A percentile compares a stretch with the other conserved stretches of the same genome.
Evolutionary conservation across 2,888 invertebrate species (phyloP).

Genomic region (Augiades crinisus): DNA sequence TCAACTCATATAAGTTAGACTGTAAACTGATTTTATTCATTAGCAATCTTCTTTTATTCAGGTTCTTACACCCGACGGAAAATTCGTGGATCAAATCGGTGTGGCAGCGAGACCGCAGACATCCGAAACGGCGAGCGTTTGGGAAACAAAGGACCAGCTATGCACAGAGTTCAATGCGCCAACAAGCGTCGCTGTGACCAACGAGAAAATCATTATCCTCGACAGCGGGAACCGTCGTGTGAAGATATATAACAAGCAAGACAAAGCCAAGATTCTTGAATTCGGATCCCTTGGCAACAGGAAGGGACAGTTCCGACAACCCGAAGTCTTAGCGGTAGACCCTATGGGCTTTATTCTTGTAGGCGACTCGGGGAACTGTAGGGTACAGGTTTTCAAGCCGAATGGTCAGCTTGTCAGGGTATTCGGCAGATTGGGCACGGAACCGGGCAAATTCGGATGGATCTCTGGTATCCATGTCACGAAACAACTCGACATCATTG

Average conservation of each 20-base stretch:
- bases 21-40: too few species aligned
- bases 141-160: conserved; percentile 54
- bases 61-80: conserved; percentile 81
- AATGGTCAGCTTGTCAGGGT: conserved; percentile 85
- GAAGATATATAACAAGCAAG: conserved; percentile 77
- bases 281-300: conserved; percentile 85
- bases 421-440: conserved; percentile 80
- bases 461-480: conserved; percentile 85
- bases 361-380: conserved; percentile 89
- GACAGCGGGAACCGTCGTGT: conserved; percentile 89
- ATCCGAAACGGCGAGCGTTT: conserved; percentile 49
- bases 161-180: conserved; percentile 86
- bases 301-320: conserved; percentile 87
- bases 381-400: conserved; percentile 88
- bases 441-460: conserved; percentile 83
- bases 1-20: too few species aligned
- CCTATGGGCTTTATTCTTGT: conserved; percentile 87
- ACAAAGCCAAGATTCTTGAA: conserved; percentile 78
- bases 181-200: conserved; percentile 84
- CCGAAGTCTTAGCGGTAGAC: conserved; percentile 88
- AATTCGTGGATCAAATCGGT: conserved; percentile 83
- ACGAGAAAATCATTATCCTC: conserved; percentile 78
- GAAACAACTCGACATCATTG: conserved; percentile 81
- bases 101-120: conserved; percentile 59
- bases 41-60: conserved; percentile 34